Percentiles rank a stretch among this genome's conserved stretches.
These are phyloP conservation scores for Amazona finschi DNA, from an alignment of 2,797 vertebrate genomes.

Conservation along the genomic window DNA sequence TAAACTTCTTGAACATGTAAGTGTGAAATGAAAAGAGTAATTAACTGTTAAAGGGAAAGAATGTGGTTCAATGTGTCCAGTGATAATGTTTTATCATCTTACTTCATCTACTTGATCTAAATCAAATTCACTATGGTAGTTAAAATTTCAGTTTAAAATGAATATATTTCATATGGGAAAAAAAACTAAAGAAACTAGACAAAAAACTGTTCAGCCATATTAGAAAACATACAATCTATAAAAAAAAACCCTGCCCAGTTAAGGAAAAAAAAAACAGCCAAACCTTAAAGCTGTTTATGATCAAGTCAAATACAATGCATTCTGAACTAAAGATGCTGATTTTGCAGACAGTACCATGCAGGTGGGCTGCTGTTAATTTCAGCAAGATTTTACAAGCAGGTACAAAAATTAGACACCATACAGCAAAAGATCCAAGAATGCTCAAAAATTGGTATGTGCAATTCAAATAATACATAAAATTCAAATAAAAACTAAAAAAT, in stretches of 20 bases:
- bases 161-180: not conserved
- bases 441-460: not conserved
- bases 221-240: not conserved
- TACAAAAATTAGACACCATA: not conserved
- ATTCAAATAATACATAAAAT: not conserved
- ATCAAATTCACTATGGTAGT: not conserved
- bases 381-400: not conserved
- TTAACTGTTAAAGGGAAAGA: not conserved
- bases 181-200: not conserved
- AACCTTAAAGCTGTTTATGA: not conserved
- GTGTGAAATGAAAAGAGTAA: not conserved
- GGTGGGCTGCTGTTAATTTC: not conserved
- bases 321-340: not conserved
- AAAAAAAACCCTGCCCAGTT: not conserved
- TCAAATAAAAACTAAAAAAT: not conserved
- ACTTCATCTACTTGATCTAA: not conserved
- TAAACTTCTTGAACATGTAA: not conserved
- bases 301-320: not conserved
- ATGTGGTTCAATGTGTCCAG: not conserved
- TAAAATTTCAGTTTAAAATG: not conserved
- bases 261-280: not conserved
- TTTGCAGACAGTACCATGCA: not conserved
- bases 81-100: not conserved
- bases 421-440: not conserved
- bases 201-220: not conserved